Evolutionary conservation across 2,113 vertebrate genomes (phyloP).

Genomic region (Calypte anna): DNA sequence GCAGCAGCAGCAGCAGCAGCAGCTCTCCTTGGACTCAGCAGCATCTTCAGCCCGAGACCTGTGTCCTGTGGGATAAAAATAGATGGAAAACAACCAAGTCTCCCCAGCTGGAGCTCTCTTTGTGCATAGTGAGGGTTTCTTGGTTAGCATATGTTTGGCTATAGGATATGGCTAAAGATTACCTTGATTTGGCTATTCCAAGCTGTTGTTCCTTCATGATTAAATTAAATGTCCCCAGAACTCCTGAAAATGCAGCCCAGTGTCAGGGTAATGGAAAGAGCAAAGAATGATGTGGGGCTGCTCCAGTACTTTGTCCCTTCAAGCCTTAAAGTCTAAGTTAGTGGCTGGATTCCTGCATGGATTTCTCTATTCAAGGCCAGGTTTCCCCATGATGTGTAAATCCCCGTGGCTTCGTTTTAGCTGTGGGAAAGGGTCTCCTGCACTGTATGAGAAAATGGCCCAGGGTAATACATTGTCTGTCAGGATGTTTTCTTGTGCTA

Average conservation of each 20-base stretch:
- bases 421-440: not conserved
- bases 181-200: not conserved
- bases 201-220: not conserved
- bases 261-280: slow-evolving; percentile 16
- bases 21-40: not conserved
- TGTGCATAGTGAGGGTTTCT: not conserved
- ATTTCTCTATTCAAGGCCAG: not conserved
- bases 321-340: not conserved
- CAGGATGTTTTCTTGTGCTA: not conserved
- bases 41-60: accelerated
- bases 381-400: slow-evolving; percentile 14
- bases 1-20: not conserved
- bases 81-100: not conserved
- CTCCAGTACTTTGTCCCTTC: slow-evolving; percentile 18
- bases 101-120: not conserved
- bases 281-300: not conserved
- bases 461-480: not conserved
- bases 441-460: not conserved
- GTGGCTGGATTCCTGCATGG: slow-evolving; percentile 16
- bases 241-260: not conserved
- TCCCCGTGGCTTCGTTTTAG: not conserved
- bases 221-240: not conserved
- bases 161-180: not conserved
- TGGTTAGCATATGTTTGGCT: not conserved
- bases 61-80: not conserved